Conservation (phyloP, 2,797 vertebrate species). For the Sebastes miniatus region DNA sequence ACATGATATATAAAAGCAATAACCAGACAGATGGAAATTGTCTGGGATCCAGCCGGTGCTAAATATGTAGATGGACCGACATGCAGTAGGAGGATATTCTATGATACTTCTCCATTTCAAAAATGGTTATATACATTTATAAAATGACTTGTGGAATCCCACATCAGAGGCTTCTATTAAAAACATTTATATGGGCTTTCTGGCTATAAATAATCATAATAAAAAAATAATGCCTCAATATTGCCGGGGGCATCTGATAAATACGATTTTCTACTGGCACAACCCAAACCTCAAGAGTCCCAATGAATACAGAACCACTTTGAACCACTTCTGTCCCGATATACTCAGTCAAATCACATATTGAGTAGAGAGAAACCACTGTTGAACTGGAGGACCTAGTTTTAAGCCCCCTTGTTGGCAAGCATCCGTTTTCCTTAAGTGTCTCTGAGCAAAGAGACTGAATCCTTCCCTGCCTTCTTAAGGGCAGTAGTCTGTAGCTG, state of each 20-base stretch:
- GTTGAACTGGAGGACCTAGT: slow-evolving; percentile 40
- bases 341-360: slow-evolving; percentile 16
- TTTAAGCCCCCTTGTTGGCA: slow-evolving; percentile 49
- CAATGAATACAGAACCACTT: slow-evolving; percentile 8
- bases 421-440: slow-evolving; percentile 46
- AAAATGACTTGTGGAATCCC: not conserved
- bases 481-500: slow-evolving; percentile 4
- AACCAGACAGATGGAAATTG: not conserved
- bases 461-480: slow-evolving; percentile 11
- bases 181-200: not conserved
- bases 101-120: not conserved
- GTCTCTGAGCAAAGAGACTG: slow-evolving; percentile 30
- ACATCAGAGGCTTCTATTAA: not conserved
- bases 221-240: not conserved
- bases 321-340: slow-evolving; percentile 10
- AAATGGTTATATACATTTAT: not conserved
- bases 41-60: not conserved
- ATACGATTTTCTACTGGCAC: not conserved
- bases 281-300: not conserved
- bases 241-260: not conserved
- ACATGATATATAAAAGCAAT: slow-evolving; percentile 5
- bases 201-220: not conserved
- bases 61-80: not conserved
- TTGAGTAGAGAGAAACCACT: slow-evolving; percentile 16
- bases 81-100: not conserved